phyloP scores from a whole-genome alignment of 2,113 vertebrate genomes.

The Erythrolamprus reginae region DNA sequence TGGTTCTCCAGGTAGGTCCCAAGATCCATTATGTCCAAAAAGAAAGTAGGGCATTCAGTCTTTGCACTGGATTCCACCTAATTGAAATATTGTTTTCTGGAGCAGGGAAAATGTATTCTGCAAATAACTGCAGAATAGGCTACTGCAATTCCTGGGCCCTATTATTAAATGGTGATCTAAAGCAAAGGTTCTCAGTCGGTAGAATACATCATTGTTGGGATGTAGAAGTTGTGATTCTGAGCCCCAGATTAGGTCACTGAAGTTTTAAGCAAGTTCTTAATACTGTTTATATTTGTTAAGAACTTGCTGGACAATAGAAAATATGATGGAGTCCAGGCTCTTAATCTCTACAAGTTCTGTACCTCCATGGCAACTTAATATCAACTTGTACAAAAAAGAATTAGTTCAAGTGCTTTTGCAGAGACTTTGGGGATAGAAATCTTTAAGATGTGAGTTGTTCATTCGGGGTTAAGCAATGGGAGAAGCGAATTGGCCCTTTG shows the following conservation, averaged over 20 bases:
- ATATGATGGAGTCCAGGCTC: neutral
- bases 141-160: neutral
- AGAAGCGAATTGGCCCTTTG: neutral
- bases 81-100: neutral
- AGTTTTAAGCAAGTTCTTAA: neutral
- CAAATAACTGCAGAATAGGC: neutral
- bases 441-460: neutral
- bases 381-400: neutral
- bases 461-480: neutral
- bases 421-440: neutral
- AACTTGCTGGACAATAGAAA: neutral
- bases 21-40: neutral
- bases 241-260: neutral
- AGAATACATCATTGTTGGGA: neutral
- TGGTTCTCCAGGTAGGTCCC: constrained; percentile 84
- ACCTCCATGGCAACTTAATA: neutral
- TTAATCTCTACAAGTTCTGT: neutral
- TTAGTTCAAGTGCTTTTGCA: neutral
- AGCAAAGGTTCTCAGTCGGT: neutral
- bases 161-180: neutral
- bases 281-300: neutral
- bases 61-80: neutral
- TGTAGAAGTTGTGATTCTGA: neutral
- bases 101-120: neutral
- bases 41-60: neutral